Conservation (phyloP, 2,113 vertebrate species). For the Fregata magnificens region DNA sequence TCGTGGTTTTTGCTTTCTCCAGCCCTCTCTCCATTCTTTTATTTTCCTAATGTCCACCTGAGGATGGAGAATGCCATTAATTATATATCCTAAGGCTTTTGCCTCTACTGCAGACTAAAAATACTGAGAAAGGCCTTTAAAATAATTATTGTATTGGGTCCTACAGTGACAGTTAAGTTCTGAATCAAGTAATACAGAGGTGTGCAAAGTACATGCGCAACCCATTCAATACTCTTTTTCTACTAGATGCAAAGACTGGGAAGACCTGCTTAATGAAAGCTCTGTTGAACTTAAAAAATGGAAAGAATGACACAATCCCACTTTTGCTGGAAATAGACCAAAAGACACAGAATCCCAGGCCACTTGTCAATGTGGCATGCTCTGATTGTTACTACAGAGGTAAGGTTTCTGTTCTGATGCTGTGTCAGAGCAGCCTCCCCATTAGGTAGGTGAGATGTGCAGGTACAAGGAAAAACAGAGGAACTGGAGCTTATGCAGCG, state of each 20-base stretch:
- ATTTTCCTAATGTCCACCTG: not conserved
- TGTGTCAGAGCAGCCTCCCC: not conserved
- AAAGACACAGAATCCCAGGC: conserved; percentile 74
- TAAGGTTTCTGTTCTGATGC: conserved; percentile 21
- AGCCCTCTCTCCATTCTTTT: not conserved
- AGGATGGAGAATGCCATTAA: not conserved
- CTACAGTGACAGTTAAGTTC: not conserved
- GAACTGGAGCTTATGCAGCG: not conserved
- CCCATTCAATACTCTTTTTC: not conserved
- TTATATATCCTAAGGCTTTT: not conserved
- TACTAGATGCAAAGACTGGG: conserved; percentile 84
- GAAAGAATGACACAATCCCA: conserved; percentile 82
- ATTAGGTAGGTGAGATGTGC: not conserved
- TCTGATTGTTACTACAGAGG: conserved; percentile 84
- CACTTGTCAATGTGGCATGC: conserved; percentile 84
- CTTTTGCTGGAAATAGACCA: conserved; percentile 82
- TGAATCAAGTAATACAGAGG: not conserved
- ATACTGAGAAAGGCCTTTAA: not conserved
- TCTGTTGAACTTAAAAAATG: conserved; percentile 84
- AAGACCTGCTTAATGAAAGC: conserved; percentile 94
- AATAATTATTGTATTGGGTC: not conserved
- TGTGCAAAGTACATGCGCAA: not conserved
- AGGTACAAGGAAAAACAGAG: not conserved
- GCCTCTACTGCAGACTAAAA: not conserved
- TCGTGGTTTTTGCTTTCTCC: not conserved